These are phyloP conservation scores for Drosophila equinoxialis DNA, from an alignment of 1,140 invertebrate genomes.

Conservation along the genomic window DNA sequence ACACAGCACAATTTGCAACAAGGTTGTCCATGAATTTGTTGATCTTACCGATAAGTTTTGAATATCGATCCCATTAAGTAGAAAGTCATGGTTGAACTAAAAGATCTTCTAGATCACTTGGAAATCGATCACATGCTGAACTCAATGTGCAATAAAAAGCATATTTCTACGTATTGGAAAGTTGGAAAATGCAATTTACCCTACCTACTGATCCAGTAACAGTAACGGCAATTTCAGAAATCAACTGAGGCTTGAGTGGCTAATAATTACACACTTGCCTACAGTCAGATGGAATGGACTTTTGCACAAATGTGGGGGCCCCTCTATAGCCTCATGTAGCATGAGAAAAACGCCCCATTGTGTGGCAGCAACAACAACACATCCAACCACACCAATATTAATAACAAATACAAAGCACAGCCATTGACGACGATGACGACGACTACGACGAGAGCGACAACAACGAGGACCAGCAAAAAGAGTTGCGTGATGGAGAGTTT, in stretches of 20 bases:
- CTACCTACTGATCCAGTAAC: constrained; percentile 48
- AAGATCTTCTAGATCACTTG: no score
- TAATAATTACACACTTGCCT: constrained; percentile 68
- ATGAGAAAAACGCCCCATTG: constrained; percentile 79
- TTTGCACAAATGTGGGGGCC: constrained; percentile 49
- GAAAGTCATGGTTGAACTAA: no score
- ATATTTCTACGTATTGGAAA: background rate
- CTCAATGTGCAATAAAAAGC: background rate
- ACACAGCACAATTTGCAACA: constrained; percentile 4
- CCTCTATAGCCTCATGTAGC: constrained; percentile 44
- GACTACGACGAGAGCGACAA: constrained; percentile 13
- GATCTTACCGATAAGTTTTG: constrained; percentile 1
- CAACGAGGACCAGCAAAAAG: constrained; percentile 23
- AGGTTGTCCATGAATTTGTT: background rate
- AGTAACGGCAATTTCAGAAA: constrained; percentile 66
- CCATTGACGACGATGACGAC: constrained; percentile 64
- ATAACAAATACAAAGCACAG: constrained; percentile 52
- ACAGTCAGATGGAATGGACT: constrained; percentile 31
- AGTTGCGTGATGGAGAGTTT: constrained; percentile 71
- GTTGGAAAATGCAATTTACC: background rate
- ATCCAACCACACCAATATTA: constrained; percentile 4
- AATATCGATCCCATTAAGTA: background rate
- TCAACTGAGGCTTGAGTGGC: constrained; percentile 63
- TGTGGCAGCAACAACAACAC: constrained; percentile 31
- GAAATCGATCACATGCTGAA: constrained; percentile 5